Base-by-base conservation (phyloP, 2,113 vertebrate species). In the Malurus elegans region DNA sequence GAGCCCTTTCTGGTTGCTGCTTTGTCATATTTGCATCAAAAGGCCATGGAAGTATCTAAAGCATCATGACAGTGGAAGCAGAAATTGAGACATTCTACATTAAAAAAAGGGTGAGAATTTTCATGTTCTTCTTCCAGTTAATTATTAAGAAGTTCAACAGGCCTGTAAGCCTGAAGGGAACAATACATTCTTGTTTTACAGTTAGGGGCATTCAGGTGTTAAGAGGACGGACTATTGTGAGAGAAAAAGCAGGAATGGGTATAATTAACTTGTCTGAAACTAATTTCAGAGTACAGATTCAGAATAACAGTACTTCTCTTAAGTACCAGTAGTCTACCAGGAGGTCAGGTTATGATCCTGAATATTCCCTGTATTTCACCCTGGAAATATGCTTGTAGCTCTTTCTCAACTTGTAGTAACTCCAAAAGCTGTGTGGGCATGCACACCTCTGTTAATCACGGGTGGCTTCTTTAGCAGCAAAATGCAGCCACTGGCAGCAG, bases 401-500 rank as follows among this genome's bases (percentile, higher is more conserved):
- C 14, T n/a, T 44, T 15, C 21, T 72, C 9, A 72, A 14, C 15
- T 86, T 56, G 13, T 5, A 58, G 8, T 14, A 45, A 34, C 16
- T 75, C 44, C 51, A 64, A 78, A 76, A 76, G 4, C 3, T 76
- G 2, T 23, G 21, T 36, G 8, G 12, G 12, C 14, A 56, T 29
- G 15, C 3, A 1, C 18, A 85, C 1, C 4, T n/a, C 10, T 23
- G 3, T 15, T 57, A 48, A 28, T 14, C 15, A n/a, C 0, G 0
- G 3, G 2, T 42, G 8, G 61, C 24, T 19, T 60, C 45, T 65
- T 58, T 26, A 78, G 61, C 3, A 71, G 10, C 8, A 70, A 66
- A 73, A 74, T 58, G n/a, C 4, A 61, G 5, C 14, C 24, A 40
- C 14, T 40, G n/a, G 13, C 18, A 20, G 2, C 29, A 23, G 53